Evolutionary conservation across 2,113 vertebrate species (phyloP).

Genomic region (Muntiacus muntjak): DNA sequence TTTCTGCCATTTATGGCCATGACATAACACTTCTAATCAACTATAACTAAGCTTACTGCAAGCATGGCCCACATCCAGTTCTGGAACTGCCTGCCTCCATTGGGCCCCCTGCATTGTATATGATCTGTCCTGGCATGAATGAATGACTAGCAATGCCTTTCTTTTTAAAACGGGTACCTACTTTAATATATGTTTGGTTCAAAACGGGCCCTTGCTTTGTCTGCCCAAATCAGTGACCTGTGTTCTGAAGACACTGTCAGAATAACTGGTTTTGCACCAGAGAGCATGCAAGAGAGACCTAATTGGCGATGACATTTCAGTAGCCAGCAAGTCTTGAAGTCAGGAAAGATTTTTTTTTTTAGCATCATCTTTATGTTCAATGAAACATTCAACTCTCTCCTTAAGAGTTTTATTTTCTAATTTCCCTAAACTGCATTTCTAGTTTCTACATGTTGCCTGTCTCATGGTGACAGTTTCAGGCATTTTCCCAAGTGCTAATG

Average conservation of each 20-base stretch:
- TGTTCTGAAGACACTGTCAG: not conserved
- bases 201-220: not conserved
- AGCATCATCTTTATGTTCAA: slow-evolving; percentile 56
- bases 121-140: not conserved
- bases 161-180: not conserved
- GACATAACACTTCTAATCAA: not conserved
- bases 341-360: slow-evolving; percentile 7
- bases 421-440: slow-evolving; percentile 51
- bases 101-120: not conserved
- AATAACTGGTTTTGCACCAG: slow-evolving; percentile 40
- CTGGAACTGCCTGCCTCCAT: not conserved
- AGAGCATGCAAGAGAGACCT: not conserved
- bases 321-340: slow-evolving; percentile 5
- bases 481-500: slow-evolving; percentile 65
- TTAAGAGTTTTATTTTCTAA: slow-evolving; percentile 64
- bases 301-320: slow-evolving; percentile 34
- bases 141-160: not conserved
- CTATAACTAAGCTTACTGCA: accelerated
- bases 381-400: slow-evolving; percentile 51
- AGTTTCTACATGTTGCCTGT: slow-evolving; percentile 48
- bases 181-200: not conserved
- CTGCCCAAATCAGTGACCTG: not conserved
- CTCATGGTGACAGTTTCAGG: slow-evolving; percentile 47
- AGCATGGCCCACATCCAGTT: not conserved
- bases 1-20: not conserved